Conservation (phyloP, 2,797 vertebrate species). For the Xenopus petersii region DNA sequence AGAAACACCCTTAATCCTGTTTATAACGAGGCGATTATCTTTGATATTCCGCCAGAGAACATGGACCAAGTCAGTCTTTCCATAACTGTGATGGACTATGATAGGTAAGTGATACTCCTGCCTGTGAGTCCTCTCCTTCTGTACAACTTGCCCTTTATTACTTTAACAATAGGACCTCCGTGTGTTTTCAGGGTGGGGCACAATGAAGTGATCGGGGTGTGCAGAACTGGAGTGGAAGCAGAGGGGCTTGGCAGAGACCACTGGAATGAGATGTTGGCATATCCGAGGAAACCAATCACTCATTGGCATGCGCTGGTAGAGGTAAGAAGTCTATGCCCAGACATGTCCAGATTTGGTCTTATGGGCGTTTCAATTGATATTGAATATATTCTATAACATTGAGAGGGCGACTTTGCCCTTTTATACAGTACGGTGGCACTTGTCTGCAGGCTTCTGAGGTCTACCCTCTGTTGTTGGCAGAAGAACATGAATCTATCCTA, state of each 20-base stretch:
- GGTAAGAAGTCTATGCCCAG: conserved; percentile 64
- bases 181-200: conserved; percentile 82
- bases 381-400: no score
- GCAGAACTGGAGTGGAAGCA: conserved; percentile 84
- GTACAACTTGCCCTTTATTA: no score
- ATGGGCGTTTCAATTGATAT: not conserved
- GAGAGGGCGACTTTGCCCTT: no score
- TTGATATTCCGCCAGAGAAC: conserved; percentile 96
- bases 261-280: conserved; percentile 97
- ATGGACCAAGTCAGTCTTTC: conserved; percentile 97
- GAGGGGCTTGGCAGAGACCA: conserved; percentile 93
- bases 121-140: not conserved
- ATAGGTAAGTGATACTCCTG: conserved; percentile 72
- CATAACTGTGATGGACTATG: conserved; percentile 96
- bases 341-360: not conserved
- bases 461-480: no score
- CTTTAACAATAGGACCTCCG: not conserved
- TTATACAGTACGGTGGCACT: no score
- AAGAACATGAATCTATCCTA: no score
- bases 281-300: conserved; percentile 94
- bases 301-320: conserved; percentile 94
- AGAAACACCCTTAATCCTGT: conserved; percentile 90
- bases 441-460: no score
- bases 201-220: conserved; percentile 97
- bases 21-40: conserved; percentile 97